phyloP scores from a whole-genome alignment of 2,113 vertebrate species.

The Ptyas mucosa region DNA sequence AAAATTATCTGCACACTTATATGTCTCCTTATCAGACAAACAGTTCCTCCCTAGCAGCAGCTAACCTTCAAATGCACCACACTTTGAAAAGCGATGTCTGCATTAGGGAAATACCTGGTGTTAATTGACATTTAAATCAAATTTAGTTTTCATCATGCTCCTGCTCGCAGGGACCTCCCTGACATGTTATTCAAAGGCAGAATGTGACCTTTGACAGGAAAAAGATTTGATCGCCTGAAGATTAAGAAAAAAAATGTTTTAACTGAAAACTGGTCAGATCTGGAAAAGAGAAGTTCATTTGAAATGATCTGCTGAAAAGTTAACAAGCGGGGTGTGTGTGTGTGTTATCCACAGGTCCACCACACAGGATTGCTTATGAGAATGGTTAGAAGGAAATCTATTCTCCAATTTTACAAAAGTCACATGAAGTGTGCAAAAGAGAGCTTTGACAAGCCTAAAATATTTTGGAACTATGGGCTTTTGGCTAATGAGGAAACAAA shows the following conservation, averaged over 20 bases:
- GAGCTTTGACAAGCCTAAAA: not conserved
- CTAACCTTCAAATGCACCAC: not conserved
- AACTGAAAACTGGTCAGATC: not conserved
- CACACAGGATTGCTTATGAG: not conserved
- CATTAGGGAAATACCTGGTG: not conserved
- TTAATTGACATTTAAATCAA: not conserved
- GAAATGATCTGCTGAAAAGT: not conserved
- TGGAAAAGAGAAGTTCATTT: not conserved
- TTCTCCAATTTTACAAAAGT: not conserved
- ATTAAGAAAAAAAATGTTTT: not conserved
- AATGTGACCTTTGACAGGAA: not conserved
- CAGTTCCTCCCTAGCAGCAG: not conserved
- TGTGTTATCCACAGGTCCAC: not conserved
- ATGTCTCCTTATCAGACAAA: not conserved
- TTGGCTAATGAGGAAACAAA: not conserved
- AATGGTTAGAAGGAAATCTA: not conserved
- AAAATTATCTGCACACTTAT: not conserved
- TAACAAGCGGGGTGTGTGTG: not conserved
- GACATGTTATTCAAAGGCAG: not conserved
- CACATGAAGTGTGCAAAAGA: not conserved
- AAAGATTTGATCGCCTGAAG: not conserved
- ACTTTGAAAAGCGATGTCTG: not conserved
- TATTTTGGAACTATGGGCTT: not conserved
- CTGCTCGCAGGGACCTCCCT: not conserved
- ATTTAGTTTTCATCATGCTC: not conserved